phyloP scores from a whole-genome alignment of 2,888 invertebrate genomes.

The Apotomis capreana region DNA sequence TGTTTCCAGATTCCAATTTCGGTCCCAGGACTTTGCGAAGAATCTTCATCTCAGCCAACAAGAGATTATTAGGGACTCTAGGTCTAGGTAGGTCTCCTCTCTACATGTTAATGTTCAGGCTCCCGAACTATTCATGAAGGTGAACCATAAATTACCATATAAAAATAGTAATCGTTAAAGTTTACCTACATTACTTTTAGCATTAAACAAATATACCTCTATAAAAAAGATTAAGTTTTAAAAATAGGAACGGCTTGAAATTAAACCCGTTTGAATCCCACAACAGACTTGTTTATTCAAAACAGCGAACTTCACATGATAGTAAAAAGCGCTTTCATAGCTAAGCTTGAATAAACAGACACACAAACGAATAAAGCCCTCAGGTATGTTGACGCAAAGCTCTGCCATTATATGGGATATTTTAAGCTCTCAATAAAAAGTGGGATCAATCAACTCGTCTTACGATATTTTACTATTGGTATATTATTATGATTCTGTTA shows the following conservation, averaged over 20 bases:
- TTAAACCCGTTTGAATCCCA: slow-evolving; percentile 8
- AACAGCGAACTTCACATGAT: slow-evolving; percentile 35
- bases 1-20: no score
- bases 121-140: no score
- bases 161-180: neutral
- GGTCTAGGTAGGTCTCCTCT: no score
- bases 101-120: no score
- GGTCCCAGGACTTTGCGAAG: no score
- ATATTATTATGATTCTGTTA: slow-evolving; percentile 18
- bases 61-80: no score
- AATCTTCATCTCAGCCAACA: no score
- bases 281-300: slow-evolving; percentile 31
- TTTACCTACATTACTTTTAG: neutral
- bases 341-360: slow-evolving; percentile 40
- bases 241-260: slow-evolving; percentile 11
- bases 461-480: slow-evolving; percentile 24
- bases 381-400: slow-evolving; percentile 41
- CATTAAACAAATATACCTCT: neutral
- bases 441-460: slow-evolving; percentile 36
- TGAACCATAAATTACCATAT: no score
- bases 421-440: slow-evolving; percentile 42
- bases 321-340: slow-evolving; percentile 34
- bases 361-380: slow-evolving; percentile 38
- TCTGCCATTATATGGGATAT: slow-evolving; percentile 31
- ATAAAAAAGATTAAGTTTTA: neutral